Evolutionary conservation across 2,888 invertebrate genomes (phyloP).

Genomic region (Drosophila paranaensis): DNA sequence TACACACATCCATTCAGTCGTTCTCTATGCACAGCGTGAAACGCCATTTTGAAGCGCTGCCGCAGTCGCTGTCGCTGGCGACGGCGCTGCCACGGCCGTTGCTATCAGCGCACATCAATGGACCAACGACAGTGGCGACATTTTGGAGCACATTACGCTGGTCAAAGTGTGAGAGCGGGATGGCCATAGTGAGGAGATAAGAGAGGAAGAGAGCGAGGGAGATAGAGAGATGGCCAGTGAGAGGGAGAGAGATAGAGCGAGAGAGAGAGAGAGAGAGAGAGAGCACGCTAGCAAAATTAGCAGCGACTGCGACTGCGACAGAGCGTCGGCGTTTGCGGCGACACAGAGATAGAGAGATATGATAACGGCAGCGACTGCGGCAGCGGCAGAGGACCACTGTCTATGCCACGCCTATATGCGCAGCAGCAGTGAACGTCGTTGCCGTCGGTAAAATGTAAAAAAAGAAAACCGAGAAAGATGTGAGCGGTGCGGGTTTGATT

Average conservation of each 20-base stretch:
- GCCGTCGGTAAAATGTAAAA: constrained; percentile 41
- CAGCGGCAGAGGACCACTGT: constrained; percentile 20
- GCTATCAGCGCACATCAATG: constrained; percentile 79
- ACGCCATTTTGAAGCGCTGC: constrained; percentile 66
- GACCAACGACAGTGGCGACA: constrained; percentile 79
- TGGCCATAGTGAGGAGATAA: constrained; percentile 69
- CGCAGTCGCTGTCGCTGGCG: constrained; percentile 26
- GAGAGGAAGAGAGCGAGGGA: constrained; percentile 59
- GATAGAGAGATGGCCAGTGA: constrained; percentile 5
- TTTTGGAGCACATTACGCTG: constrained; percentile 79
- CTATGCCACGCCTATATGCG: constrained; percentile 70
- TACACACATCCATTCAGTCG: not conserved
- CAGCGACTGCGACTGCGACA: constrained; percentile 41
- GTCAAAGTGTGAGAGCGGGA: constrained; percentile 69
- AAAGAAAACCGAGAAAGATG: too few relatives aligned
- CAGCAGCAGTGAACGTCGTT: constrained; percentile 10
- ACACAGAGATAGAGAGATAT: constrained; percentile 71
- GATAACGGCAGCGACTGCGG: constrained; percentile 54
- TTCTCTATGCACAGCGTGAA: constrained; percentile 18
- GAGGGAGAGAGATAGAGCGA: constrained; percentile 59
- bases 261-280: constrained; percentile 9
- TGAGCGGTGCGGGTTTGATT: constrained; percentile 30
- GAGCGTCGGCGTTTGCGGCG: constrained; percentile 58
- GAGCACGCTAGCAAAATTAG: constrained; percentile 62
- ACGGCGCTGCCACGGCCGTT: constrained; percentile 43